Conservation (phyloP, 2,113 vertebrate species). For the Oncorhynchus keta region DNA sequence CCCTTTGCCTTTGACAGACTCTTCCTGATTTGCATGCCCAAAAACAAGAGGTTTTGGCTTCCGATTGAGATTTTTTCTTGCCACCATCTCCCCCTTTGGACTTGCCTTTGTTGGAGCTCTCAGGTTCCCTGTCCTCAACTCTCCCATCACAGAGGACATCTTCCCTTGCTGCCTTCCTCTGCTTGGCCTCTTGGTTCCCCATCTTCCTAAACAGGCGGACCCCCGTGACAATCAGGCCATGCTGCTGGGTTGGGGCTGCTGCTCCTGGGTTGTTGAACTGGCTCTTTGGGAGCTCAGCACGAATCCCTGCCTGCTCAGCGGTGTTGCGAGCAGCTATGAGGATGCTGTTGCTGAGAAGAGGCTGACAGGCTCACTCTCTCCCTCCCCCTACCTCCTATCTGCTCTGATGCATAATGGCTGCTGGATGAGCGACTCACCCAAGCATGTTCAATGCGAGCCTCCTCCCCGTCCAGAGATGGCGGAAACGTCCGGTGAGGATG, state of each 20-base stretch:
- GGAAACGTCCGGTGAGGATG: constrained; percentile 26
- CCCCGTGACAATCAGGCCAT: constrained; percentile 80
- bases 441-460: constrained; percentile 78
- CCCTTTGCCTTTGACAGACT: constrained; percentile 79
- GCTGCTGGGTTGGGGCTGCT: constrained; percentile 49
- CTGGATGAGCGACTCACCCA: constrained; percentile 73
- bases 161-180: constrained; percentile 74
- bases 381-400: constrained; percentile 72
- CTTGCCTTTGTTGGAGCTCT: constrained; percentile 81
- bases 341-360: constrained; percentile 56
- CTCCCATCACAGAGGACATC: constrained; percentile 61
- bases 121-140: constrained; percentile 76
- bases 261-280: constrained; percentile 28
- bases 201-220: constrained; percentile 76
- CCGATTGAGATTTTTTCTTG: constrained; percentile 84
- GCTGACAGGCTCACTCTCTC: constrained; percentile 67
- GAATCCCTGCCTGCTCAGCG: constrained; percentile 68
- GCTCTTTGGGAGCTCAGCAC: constrained; percentile 44
- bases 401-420: constrained; percentile 83
- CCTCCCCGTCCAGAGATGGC: constrained; percentile 64
- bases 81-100: constrained; percentile 73
- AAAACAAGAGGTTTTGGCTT: constrained; percentile 87
- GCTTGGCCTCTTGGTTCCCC: constrained; percentile 95
- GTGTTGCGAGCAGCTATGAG: constrained; percentile 61
- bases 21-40: constrained; percentile 88